Evolutionary conservation across 2,113 vertebrate species (phyloP), one percentile per base, ranked within the genome.

Genomic region (Hucho hucho): DNA sequence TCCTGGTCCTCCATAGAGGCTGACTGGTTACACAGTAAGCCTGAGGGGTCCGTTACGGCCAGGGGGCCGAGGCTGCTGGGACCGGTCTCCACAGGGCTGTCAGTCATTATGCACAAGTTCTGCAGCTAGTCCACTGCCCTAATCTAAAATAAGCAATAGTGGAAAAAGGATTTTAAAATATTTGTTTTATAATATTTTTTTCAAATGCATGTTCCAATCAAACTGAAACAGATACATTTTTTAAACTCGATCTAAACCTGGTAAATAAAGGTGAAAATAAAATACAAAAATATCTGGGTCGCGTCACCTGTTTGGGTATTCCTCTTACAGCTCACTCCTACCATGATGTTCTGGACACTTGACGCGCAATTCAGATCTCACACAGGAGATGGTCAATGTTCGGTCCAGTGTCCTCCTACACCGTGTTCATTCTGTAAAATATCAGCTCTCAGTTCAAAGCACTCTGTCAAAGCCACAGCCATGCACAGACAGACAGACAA

Each of bases 11-110:
- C 64, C 3, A n/a, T 5, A 46, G 70, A 58, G 12, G 46, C 13
- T 1, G 88, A 82, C 14, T 71, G 6, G 26, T 89, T 90, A 69
- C 82, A 86, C 0, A 26, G 3, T 24, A 61, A 58, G 24, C 37
- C 25, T 6, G 59, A n/a, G 63, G n/a, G 22, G n/a, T 64, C 56
- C 6, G 5, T n/a, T 22, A 22, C 16, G 56, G 16, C 14, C 56
- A 18, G 5, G 20, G 16, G 16, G 6, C 12, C 2, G 47, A 14
- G 13, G 47, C 47, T 49, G 20, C 56, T 32, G 5, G 29, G 29
- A 32, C 29, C 29, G 29, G 29, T n/a, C 18, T 59, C 18, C 56
- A 59, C 18, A 2, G 56, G 56, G 56, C 18, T 59, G 16, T 59
- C 56, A 1, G 5, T 59, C 16, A 59, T 59, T 14, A 4, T n/a